A percentile compares a stretch with the other conserved stretches of the same genome.
phyloP scores from a whole-genome alignment of 2,888 invertebrate genomes.

The Hypomecis punctinalis region DNA sequence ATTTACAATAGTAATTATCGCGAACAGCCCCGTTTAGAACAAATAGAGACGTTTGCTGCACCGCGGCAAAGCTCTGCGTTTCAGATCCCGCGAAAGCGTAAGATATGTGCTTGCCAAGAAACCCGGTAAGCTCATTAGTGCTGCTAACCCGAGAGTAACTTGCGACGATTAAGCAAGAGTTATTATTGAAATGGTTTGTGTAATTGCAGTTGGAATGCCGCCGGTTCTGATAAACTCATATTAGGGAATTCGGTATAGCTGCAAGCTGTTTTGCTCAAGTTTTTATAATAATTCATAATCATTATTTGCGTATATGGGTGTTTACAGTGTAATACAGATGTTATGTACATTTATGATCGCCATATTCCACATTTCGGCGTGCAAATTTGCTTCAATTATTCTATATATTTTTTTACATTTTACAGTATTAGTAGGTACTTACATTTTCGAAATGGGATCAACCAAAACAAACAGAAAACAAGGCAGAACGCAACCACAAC shows the following conservation, averaged over 20 bases:
- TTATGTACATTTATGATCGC: too few species aligned
- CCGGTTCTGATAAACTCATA: slow-evolving; percentile 15
- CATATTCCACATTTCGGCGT: too few species aligned
- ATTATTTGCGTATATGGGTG: too few species aligned
- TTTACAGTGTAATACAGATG: too few species aligned
- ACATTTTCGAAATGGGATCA: too few species aligned
- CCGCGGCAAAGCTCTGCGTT: slow-evolving; percentile 50
- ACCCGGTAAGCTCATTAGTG: slow-evolving; percentile 69
- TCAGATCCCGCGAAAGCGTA: slow-evolving; percentile 58
- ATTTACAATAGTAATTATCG: slow-evolving; percentile 19
- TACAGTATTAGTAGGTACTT: too few species aligned
- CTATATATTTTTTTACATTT: too few species aligned
- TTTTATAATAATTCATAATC: too few species aligned
- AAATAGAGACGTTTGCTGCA: slow-evolving; percentile 27
- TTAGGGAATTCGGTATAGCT: slow-evolving; percentile 4
- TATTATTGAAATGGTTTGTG: slow-evolving; percentile 43
- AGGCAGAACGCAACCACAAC: too few species aligned
- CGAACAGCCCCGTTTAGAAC: slow-evolving; percentile 18
- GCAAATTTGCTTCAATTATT: too few species aligned
- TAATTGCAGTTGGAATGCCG: slow-evolving; percentile 36
- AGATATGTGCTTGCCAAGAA: slow-evolving; percentile 72
- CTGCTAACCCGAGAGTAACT: slow-evolving; percentile 50
- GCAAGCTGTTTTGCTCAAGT: too few species aligned
- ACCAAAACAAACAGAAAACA: too few species aligned
- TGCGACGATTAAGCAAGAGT: slow-evolving; percentile 44